Evolutionary conservation across 2,113 vertebrate species (phyloP).

Genomic region (Grus americana): DNA sequence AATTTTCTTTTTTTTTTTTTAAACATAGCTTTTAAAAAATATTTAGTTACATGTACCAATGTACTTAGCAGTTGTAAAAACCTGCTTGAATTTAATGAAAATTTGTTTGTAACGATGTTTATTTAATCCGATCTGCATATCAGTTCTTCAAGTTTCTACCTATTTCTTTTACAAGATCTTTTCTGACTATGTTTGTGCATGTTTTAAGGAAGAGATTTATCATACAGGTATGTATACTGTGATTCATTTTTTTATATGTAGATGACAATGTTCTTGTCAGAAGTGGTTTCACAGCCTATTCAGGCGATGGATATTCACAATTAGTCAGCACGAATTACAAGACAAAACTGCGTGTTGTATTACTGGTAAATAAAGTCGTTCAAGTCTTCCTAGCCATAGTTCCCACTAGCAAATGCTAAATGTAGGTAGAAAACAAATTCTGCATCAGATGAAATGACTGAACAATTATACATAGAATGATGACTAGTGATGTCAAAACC

Average conservation of each 20-base stretch:
- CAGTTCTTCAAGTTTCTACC: background rate
- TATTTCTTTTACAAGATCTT: background rate
- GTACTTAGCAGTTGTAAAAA: background rate
- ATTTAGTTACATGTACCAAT: background rate
- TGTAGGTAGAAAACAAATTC: background rate
- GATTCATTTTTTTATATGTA: background rate
- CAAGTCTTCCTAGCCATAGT: background rate
- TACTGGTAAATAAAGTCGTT: background rate
- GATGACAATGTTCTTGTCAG: background rate
- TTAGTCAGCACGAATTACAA: background rate
- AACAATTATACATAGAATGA: background rate
- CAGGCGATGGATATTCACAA: background rate
- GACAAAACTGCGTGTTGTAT: background rate
- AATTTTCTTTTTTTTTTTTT: background rate
- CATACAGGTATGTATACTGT: background rate
- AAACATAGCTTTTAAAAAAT: background rate
- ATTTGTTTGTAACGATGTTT: background rate
- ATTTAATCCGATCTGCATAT: background rate
- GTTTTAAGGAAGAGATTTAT: background rate
- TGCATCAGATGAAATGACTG: background rate
- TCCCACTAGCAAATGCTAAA: background rate
- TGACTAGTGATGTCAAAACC: background rate
- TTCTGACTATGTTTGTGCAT: background rate
- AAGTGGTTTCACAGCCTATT: background rate
- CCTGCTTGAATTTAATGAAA: background rate